These are phyloP conservation scores for Phalacrocorax aristotelis DNA, from an alignment of 2,113 vertebrate species.

Conservation along the genomic window DNA sequence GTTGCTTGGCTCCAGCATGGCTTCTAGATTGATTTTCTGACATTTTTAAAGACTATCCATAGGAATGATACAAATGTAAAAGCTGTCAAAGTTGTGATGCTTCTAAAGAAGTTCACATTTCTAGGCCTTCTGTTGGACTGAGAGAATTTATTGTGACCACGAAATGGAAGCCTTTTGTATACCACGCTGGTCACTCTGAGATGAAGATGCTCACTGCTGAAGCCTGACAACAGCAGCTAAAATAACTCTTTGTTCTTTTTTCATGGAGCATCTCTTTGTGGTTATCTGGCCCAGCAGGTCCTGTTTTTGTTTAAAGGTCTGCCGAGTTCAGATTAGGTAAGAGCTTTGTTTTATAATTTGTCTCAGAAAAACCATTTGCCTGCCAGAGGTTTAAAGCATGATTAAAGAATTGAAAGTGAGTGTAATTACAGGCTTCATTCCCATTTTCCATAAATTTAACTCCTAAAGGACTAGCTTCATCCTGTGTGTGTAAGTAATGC, in stretches of 20 bases:
- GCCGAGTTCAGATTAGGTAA: not conserved
- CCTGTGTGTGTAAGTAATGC: not conserved
- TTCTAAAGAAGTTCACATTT: not conserved
- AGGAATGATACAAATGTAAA: not conserved
- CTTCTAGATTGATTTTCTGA: not conserved
- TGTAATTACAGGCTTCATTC: not conserved
- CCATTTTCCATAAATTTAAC: not conserved
- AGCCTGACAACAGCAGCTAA: not conserved
- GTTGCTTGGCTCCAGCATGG: not conserved
- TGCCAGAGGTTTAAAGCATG: not conserved
- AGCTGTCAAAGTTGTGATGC: not conserved
- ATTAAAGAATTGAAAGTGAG: not conserved
- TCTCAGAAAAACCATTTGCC: not conserved
- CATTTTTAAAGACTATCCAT: accelerated
- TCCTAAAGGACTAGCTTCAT: not conserved
- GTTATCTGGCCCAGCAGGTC: not conserved
- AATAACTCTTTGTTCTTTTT: not conserved
- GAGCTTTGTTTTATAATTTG: not conserved
- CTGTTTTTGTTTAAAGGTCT: not conserved
- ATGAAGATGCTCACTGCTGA: not conserved
- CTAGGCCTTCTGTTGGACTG: too few species aligned
- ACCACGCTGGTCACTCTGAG: accelerated
- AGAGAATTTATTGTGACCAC: not conserved
- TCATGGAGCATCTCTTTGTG: not conserved
- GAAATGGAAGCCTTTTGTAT: not conserved